phyloP scores from a whole-genome alignment of 1,140 invertebrate genomes.

The Rhyzopertha dominica region DNA sequence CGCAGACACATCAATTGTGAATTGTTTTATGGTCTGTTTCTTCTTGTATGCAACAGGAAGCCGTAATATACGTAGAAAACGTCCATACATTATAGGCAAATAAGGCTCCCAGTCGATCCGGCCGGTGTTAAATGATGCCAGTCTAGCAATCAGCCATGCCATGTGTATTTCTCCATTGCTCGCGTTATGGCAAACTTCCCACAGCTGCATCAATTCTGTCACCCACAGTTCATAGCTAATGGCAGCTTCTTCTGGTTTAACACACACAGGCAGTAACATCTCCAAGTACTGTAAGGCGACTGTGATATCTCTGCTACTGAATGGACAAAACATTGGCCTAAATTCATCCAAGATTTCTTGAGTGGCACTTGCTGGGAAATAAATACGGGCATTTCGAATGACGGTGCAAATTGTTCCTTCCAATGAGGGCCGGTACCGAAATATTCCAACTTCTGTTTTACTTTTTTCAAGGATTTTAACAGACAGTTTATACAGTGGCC shows the following conservation, averaged over 20 bases:
- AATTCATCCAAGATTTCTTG: conserved; percentile 85
- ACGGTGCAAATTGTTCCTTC: conserved; percentile 45
- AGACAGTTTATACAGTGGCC: conserved; percentile 72
- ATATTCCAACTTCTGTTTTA: conserved; percentile 55
- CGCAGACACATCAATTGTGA: conserved; percentile 53
- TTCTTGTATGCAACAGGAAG: conserved; percentile 73
- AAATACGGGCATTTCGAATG: conserved; percentile 52
- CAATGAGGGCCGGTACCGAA: conserved; percentile 53
- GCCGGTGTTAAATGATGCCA: conserved; percentile 73
- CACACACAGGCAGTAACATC: conserved; percentile 69
- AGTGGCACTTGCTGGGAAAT: conserved; percentile 70
- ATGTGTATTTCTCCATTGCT: conserved; percentile 68
- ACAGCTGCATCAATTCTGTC: conserved; percentile 74
- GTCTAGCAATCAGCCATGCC: conserved; percentile 65
- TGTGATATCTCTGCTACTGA: conserved; percentile 56
- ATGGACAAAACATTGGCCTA: conserved; percentile 68
- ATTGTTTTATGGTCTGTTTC: conserved; percentile 40
- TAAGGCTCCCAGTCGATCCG: conserved; percentile 84
- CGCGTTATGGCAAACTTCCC: conserved; percentile 68
- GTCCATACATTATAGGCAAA: conserved; percentile 75
- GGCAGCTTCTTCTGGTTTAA: conserved; percentile 58
- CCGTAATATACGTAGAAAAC: conserved; percentile 70
- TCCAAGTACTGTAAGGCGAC: conserved; percentile 61
- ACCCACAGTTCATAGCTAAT: conserved; percentile 77
- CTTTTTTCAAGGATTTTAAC: conserved; percentile 36